Conservation (phyloP, 2,888 invertebrate genomes). For the Sympetrum striolatum region DNA sequence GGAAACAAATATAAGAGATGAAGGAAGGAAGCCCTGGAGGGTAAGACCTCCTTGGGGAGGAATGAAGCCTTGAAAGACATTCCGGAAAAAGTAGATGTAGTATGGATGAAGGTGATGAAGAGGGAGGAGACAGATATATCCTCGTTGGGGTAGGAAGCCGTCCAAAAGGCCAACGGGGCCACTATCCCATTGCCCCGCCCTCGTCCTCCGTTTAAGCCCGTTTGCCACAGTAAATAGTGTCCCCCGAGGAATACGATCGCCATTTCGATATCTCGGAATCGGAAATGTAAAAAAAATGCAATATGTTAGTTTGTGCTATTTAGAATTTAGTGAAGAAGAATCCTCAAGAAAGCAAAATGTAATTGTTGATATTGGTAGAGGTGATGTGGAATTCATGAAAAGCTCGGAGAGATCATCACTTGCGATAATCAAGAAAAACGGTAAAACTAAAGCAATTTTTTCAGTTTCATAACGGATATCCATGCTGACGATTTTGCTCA, state of each 20-base stretch:
- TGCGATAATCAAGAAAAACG: no score
- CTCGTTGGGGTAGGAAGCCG: neutral
- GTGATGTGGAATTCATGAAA: no score
- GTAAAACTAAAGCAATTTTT: no score
- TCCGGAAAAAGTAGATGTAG: neutral
- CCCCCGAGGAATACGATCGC: neutral
- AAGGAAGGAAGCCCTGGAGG: constrained; percentile 54
- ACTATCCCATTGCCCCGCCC: neutral
- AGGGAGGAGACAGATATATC: neutral
- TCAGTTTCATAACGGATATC: no score
- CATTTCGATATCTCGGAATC: neutral
- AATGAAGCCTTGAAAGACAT: neutral
- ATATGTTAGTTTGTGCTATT: no score
- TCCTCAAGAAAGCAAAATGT: no score
- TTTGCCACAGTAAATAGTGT: neutral
- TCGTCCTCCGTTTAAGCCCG: neutral
- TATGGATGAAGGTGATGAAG: neutral
- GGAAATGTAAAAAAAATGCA: no score
- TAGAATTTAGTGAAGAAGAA: no score
- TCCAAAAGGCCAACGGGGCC: neutral
- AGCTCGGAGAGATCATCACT: no score
- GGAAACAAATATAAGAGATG: constrained; percentile 48
- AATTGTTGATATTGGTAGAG: no score
- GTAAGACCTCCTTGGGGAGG: constrained; percentile 45
- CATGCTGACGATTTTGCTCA: no score